These are phyloP conservation scores for Corythornis vintsioides DNA, from an alignment of 2,113 vertebrate genomes.

Conservation along the genomic window DNA sequence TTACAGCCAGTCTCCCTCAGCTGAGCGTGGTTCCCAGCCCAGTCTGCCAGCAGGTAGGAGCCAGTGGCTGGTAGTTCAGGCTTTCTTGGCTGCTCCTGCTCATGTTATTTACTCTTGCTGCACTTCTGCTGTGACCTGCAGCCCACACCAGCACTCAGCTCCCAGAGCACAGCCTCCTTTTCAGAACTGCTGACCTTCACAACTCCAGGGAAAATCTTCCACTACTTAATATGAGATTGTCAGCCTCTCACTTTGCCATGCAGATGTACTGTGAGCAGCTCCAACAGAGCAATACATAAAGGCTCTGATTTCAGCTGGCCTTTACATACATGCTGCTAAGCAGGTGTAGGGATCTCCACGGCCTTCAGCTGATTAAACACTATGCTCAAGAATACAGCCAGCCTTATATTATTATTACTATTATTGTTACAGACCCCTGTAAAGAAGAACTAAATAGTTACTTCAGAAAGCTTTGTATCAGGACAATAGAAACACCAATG, in stretches of 20 bases:
- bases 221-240: neutral
- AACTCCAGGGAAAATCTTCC: neutral
- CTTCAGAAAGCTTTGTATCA: neutral
- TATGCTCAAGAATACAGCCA: neutral
- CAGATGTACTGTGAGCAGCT: neutral
- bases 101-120: neutral
- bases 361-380: neutral
- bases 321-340: neutral
- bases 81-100: neutral
- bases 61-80: neutral
- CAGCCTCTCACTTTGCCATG: neutral
- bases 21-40: constrained; percentile 20
- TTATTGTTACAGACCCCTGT: neutral
- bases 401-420: neutral
- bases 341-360: neutral
- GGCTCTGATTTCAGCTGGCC: neutral
- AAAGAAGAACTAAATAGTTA: neutral
- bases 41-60: constrained; percentile 16
- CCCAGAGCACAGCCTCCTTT: neutral
- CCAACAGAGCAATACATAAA: neutral
- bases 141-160: neutral
- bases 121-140: neutral
- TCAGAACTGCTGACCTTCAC: constrained; percentile 37
- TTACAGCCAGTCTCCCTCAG: constrained; percentile 1
- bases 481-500: neutral